Base-by-base conservation (phyloP, 2,888 invertebrate species). In the Conomelus anceps region DNA sequence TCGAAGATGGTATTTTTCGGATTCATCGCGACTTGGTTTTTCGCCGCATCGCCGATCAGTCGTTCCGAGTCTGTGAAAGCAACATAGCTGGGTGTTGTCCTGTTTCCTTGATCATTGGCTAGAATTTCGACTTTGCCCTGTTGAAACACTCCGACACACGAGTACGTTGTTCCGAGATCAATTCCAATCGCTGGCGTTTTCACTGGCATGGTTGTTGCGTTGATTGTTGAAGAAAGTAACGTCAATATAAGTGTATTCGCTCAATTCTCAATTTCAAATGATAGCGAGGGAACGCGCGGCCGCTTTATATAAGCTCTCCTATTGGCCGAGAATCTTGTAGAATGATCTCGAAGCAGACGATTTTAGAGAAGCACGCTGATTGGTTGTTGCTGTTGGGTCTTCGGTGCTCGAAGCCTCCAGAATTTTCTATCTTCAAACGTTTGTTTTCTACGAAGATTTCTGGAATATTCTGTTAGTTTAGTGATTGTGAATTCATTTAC, bases 101-200 rank as follows among this genome's bases (percentile, higher is more conserved):
- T n/a, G n/a, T n/a, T n/a, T n/a, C n/a, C n/a, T n/a, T n/a, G n/a
- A n/a, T 96, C 20, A 96, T 96, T 92, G 96, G 96, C 29, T 96
- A 96, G 0, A 97, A 96, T 11, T 96, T 90, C 95, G 93, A 91
- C 94, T 94, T 13, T 93, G 85, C 90, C 89, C 91, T 90, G 90
- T 92, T 92, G 63, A n/a, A n/a, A n/a, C n/a, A n/a, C n/a, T n/a
- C n/a, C n/a, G n/a, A n/a, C n/a, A n/a, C n/a, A n/a, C n/a, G n/a
- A n/a, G n/a, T n/a, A n/a, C n/a, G n/a, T n/a, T n/a, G n/a, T n/a
- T n/a, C n/a, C n/a, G n/a, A n/a, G 93, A 93, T 98, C 98, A 93
- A 98, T 97, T 91, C 97, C 97, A 91, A 97, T 95, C 89, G 96
- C 95, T 92, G 95, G 94, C 92, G 94, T 93, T 92, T 93, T 94